phyloP scores from a whole-genome alignment of 92 coral and sea anemone genomes.

The Actinernus sp. region DNA sequence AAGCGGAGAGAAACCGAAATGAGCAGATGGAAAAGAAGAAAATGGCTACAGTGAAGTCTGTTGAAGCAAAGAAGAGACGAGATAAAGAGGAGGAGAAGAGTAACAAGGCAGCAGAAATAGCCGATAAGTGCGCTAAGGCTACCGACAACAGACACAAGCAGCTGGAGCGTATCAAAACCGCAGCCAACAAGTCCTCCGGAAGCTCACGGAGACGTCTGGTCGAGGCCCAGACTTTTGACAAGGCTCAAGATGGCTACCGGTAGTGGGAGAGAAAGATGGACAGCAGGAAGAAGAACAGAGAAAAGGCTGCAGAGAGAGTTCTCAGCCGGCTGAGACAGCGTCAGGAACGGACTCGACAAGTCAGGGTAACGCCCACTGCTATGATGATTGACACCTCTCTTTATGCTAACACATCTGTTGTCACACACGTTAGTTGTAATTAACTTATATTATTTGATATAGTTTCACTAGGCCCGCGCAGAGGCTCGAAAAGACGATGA shows the following conservation, averaged over 20 bases:
- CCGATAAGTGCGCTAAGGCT: neutral
- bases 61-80: neutral
- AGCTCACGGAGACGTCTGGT: neutral
- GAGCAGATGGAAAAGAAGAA: neutral
- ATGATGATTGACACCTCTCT: too few species aligned
- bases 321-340: too few species aligned
- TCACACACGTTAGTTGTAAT: too few species aligned
- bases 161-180: conserved; percentile 5
- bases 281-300: conserved; percentile 5
- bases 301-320: neutral
- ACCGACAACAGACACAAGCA: conserved; percentile 3
- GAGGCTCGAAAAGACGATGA: too few species aligned
- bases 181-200: neutral
- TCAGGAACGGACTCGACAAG: too few species aligned
- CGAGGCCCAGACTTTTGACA: conserved; percentile 1
- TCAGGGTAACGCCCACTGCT: too few species aligned
- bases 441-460: too few species aligned
- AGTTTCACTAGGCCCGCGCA: too few species aligned
- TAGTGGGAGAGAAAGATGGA: conserved; percentile 1
- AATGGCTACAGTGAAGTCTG: neutral
- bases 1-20: conserved; percentile 1
- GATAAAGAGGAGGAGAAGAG: neutral
- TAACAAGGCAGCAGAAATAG: conserved; percentile 3
- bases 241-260: neutral
- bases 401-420: too few species aligned